Evolutionary conservation across 2,113 vertebrate genomes (phyloP).

Genomic region (Daboia siamensis): DNA sequence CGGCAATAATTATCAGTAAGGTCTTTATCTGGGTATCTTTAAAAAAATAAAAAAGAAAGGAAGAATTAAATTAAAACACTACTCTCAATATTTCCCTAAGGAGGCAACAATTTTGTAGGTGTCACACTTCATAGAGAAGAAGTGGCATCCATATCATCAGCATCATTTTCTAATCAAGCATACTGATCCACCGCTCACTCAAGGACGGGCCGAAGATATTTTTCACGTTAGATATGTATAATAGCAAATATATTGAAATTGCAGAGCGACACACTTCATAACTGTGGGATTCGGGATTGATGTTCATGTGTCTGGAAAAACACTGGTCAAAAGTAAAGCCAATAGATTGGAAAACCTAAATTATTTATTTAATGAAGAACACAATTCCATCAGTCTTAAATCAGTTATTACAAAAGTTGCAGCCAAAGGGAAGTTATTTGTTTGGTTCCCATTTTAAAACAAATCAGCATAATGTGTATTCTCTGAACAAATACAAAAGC

Average conservation of each 20-base stretch:
- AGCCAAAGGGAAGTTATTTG: too few species aligned
- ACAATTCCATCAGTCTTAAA: too few species aligned
- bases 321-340: too few species aligned
- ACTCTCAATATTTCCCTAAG: not conserved
- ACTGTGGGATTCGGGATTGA: too few species aligned
- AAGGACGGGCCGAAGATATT: not conserved
- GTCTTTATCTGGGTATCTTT: conserved; percentile 89
- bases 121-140: not conserved
- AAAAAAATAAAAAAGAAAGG: not conserved
- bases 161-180: not conserved
- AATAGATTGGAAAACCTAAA: too few species aligned
- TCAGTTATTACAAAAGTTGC: too few species aligned
- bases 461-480: too few species aligned
- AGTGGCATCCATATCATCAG: not conserved
- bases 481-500: too few species aligned
- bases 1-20: conserved; percentile 96
- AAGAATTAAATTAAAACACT: not conserved
- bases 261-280: not conserved
- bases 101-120: not conserved
- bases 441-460: too few species aligned
- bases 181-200: not conserved
- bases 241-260: not conserved
- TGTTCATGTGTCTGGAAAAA: too few species aligned
- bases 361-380: too few species aligned
- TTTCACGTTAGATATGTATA: not conserved